phyloP scores from a whole-genome alignment of 1,140 invertebrate species.

The Cotesia chilonis region DNA sequence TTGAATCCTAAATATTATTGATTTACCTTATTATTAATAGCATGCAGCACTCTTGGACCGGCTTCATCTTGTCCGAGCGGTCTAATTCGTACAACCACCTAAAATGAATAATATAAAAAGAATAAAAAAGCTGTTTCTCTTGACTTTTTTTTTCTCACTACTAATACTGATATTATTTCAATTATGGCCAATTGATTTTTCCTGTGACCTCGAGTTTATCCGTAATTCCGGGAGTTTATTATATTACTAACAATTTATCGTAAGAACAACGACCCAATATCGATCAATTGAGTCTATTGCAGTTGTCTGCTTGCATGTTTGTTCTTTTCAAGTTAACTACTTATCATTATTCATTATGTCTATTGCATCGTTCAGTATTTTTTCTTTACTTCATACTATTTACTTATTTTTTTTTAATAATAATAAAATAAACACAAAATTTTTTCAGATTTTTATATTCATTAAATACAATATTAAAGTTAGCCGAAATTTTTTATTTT shows the following conservation, averaged over 20 bases:
- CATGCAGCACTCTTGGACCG: conserved; percentile 50
- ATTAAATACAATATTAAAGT: too few relatives aligned
- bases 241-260: conserved; percentile 33
- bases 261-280: conserved; percentile 46
- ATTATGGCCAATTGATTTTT: conserved; percentile 25
- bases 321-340: neutral
- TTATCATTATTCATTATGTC: conserved; percentile 6
- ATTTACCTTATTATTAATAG: conserved; percentile 56
- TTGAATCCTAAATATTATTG: neutral
- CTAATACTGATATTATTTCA: neutral
- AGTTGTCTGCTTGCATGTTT: conserved; percentile 15
- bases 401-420: too few relatives aligned
- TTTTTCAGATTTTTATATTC: too few relatives aligned
- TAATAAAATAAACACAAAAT: too few relatives aligned
- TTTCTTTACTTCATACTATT: neutral
- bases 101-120: conserved; percentile 25
- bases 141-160: too few relatives aligned
- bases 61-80: conserved; percentile 50
- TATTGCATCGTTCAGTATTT: neutral
- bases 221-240: conserved; percentile 6
- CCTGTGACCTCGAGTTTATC: conserved; percentile 13
- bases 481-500: too few relatives aligned
- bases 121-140: conserved; percentile 14
- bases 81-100: conserved; percentile 64
- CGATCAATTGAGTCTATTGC: conserved; percentile 34